A percentile compares a stretch with the other conserved stretches of the same genome.
phyloP scores from a whole-genome alignment of 1,140 invertebrate species.

The Maconellicoccus hirsutus region DNA sequence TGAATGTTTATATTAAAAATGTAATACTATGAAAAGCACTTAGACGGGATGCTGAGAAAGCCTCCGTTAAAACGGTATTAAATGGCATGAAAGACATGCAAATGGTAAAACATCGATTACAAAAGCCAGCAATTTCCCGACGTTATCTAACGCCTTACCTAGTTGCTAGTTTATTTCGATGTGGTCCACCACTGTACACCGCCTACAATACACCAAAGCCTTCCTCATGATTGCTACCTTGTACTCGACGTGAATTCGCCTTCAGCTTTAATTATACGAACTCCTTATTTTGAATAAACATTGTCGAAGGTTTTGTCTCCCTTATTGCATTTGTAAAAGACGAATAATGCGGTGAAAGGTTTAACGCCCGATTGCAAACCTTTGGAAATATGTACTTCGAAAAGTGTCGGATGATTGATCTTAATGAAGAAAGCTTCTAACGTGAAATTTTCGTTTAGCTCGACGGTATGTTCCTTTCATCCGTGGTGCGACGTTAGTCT shows the following conservation, averaged over 20 bases:
- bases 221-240: neutral
- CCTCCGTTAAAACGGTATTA: neutral
- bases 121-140: neutral
- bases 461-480: no score
- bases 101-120: slow-evolving; percentile 5
- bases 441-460: no score
- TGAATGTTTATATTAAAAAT: neutral
- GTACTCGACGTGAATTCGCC: neutral
- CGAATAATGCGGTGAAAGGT: neutral
- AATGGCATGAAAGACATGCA: neutral
- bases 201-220: neutral
- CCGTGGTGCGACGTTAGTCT: no score
- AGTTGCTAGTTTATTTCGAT: neutral
- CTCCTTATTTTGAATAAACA: slow-evolving; percentile 4
- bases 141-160: neutral
- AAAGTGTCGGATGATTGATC: neutral
- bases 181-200: no score
- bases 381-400: neutral
- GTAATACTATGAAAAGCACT: neutral
- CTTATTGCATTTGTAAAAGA: slow-evolving; percentile 1
- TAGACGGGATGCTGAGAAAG: neutral
- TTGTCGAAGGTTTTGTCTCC: neutral
- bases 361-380: neutral
- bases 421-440: neutral
- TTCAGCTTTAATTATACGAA: neutral